A percentile compares a stretch with the other conserved stretches of the same genome.
Conservation (phyloP, 2,888 invertebrate genomes). For the Hemithea aestivaria region DNA sequence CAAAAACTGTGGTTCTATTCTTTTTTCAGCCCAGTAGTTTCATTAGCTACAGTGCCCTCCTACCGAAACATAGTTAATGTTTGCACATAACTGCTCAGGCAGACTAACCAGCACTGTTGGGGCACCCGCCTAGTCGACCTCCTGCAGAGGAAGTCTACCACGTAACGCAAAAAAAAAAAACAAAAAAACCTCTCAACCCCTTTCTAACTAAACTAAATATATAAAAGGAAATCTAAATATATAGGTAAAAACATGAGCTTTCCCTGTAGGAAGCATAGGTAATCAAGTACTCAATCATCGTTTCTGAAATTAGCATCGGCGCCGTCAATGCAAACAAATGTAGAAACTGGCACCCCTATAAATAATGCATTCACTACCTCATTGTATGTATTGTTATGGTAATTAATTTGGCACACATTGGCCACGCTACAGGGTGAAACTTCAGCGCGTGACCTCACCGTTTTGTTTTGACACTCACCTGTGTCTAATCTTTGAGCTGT, state of each 20-base stretch:
- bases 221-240: no score
- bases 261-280: constrained; percentile 4
- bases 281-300: constrained; percentile 9
- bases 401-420: constrained; percentile 65
- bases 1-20: no score
- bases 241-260: not conserved
- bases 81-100: no score
- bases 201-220: no score
- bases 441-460: constrained; percentile 19
- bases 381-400: constrained; percentile 62
- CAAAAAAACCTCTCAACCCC: no score
- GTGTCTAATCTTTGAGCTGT: not conserved
- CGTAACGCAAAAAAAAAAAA: no score
- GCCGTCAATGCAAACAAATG: constrained; percentile 41
- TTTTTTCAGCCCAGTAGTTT: no score
- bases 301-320: constrained; percentile 20
- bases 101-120: no score
- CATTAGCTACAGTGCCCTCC: no score
- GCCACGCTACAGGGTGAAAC: constrained; percentile 52
- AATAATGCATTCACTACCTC: constrained; percentile 69
- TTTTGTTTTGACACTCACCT: constrained; percentile 26
- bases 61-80: no score
- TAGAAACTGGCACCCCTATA: constrained; percentile 52
- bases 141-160: no score
- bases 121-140: no score